Conservation (phyloP, 2,888 invertebrate species). For the Drosophila fulvimacula region DNA sequence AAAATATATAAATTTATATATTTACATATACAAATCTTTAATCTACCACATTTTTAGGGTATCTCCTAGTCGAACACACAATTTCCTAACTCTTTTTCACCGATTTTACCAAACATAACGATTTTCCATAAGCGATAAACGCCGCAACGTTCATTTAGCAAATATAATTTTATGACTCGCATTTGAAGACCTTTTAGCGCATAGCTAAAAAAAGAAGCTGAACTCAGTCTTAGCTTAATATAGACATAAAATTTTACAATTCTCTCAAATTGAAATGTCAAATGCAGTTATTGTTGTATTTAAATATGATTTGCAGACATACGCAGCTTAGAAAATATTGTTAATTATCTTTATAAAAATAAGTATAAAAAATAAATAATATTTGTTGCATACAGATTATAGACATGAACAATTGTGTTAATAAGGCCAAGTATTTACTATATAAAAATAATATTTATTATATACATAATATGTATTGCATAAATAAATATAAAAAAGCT, state of each 20-base stretch:
- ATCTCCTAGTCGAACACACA: neutral
- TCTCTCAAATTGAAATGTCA: constrained; percentile 9
- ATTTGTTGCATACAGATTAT: neutral
- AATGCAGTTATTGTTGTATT: constrained; percentile 2
- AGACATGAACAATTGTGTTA: neutral
- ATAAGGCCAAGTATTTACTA: neutral
- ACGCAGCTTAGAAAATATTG: constrained; percentile 1
- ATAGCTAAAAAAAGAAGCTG: neutral
- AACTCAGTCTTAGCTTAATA: neutral
- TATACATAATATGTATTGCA: neutral
- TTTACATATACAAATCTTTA: neutral
- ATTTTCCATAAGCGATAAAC: constrained; percentile 12
- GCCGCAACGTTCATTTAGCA: constrained; percentile 6
- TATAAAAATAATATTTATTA: neutral
- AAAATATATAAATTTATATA: too few species aligned
- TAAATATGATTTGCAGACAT: constrained; percentile 2
- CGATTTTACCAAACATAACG: constrained; percentile 2
- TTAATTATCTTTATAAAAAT: neutral
- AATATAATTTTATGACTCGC: constrained; percentile 9
- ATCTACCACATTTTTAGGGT: neutral
- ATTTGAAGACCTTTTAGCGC: constrained; percentile 5
- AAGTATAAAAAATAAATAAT: neutral
- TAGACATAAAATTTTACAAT: constrained; percentile 7
- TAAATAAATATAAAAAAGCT: neutral
- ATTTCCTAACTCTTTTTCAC: neutral